Percentiles rank a stretch among this genome's conserved stretches.
These are phyloP conservation scores for Ibidorhyncha struthersii DNA, from an alignment of 2,113 vertebrate genomes.

Conservation along the genomic window DNA sequence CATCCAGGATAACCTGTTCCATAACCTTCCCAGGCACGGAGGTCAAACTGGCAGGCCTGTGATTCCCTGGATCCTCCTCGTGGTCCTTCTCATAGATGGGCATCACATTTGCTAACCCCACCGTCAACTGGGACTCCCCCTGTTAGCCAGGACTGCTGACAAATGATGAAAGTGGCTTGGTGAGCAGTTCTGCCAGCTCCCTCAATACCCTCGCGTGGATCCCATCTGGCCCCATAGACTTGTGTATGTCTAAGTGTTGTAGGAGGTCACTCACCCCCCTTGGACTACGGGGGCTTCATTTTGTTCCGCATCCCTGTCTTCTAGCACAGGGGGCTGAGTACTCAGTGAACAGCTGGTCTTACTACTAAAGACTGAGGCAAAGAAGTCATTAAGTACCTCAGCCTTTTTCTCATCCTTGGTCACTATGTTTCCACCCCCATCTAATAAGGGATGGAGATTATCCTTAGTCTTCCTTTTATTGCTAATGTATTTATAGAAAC, in stretches of 20 bases:
- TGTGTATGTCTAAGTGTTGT: background rate
- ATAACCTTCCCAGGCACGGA: background rate
- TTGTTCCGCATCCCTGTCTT: too few species aligned
- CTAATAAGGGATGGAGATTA: too few species aligned
- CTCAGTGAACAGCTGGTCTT: too few species aligned
- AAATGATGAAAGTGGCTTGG: background rate
- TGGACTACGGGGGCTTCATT: too few species aligned
- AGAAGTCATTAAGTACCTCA: too few species aligned
- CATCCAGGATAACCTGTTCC: too few species aligned
- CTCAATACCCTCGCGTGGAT: background rate
- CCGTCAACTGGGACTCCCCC: background rate
- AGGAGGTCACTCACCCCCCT: background rate
- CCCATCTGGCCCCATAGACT: background rate
- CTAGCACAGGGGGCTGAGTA: too few species aligned
- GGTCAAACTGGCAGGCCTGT: background rate
- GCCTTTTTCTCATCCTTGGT: too few species aligned
- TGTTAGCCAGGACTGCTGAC: background rate
- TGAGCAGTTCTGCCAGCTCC: background rate
- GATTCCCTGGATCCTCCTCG: background rate
- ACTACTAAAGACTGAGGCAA: too few species aligned
- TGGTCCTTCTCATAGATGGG: background rate
- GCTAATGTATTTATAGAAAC: too few species aligned
- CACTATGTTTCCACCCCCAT: too few species aligned
- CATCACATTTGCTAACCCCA: background rate
- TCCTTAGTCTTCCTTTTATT: too few species aligned